Evolutionary conservation across 1,140 invertebrate genomes (phyloP).

Genomic region (Glomeris maerens): DNA sequence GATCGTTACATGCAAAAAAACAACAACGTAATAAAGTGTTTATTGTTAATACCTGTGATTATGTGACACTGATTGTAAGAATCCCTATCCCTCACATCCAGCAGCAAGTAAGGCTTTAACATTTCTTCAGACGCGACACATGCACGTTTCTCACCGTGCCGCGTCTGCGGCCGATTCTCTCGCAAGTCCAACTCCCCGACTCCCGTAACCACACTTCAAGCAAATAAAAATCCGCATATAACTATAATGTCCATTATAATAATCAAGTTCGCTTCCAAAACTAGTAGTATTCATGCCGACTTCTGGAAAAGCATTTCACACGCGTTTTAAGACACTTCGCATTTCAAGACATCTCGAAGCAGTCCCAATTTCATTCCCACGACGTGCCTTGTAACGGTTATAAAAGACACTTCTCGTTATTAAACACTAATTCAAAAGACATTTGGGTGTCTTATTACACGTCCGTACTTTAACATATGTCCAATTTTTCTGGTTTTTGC

Average conservation of each 20-base stretch:
- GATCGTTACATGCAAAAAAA: neutral
- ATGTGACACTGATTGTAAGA: conserved; percentile 33
- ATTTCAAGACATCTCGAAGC: too few relatives aligned
- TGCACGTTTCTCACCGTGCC: conserved; percentile 6
- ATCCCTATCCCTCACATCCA: conserved; percentile 36
- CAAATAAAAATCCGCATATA: conserved; percentile 2
- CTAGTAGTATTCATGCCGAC: neutral
- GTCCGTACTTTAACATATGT: too few relatives aligned
- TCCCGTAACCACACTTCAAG: conserved; percentile 28
- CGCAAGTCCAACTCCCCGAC: conserved; percentile 31
- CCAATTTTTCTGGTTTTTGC: too few relatives aligned
- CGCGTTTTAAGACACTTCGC: too few relatives aligned
- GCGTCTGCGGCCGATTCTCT: conserved; percentile 10
- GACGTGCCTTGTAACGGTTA: neutral
- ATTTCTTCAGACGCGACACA: too few relatives aligned
- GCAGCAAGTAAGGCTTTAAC: conserved; percentile 33
- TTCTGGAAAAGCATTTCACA: too few relatives aligned
- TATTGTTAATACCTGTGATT: conserved; percentile 27
- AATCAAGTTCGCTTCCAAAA: neutral
- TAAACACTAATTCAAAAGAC: too few relatives aligned
- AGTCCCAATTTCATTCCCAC: neutral
- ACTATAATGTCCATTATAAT: neutral
- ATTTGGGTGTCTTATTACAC: too few relatives aligned
- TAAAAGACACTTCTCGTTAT: too few relatives aligned
- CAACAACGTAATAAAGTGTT: neutral